Evolutionary conservation across 1,140 invertebrate genomes (phyloP), one percentile per base, ranked within the genome.

Genomic region (Streblospio benedicti): DNA sequence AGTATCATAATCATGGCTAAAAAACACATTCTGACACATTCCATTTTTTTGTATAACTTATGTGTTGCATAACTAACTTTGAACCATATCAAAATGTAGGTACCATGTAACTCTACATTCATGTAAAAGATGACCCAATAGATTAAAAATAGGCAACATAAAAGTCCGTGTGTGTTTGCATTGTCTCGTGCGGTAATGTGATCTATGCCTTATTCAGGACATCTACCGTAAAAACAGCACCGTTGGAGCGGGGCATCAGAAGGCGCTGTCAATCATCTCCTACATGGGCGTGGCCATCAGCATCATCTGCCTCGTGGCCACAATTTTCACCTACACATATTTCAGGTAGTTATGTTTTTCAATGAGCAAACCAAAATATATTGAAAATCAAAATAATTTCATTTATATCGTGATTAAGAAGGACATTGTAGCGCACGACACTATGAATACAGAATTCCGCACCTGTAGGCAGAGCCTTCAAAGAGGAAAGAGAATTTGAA

Each of bases 221-320:
- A 66, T 74, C 0, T 74, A 71, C 49, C 44, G 60, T 18, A 35
- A 50, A 1, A 68, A 67, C 9, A 53, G 32, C 0, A 9, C 4
- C 0, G 16, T 70, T 14, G 66, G 59, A 57, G 59, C 57, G 2
- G 41, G 44, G 0, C 75, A 81, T 59, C 54, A 67, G 25, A 56
- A 69, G 4, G 69, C 73, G 0, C 67, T 83, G 18, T 77, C 76
- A 2, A 65, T 81, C 23, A 76, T 83, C 43, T 81, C 80, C 18
- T 80, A 80, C 53, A 64, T 81, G 28, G 81, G 81, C 9, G 80
- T 79, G 59, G 74, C 70, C 2, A 61, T 82, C 1, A 81, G 79
- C 6, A 69, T 81, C 43, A 49, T 80, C 12, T 78, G 75, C 14
- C 65, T 81, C 0, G 33, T 72, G 0, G 63, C 81, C 0, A 82